A percentile compares a stretch with the other conserved stretches of the same genome.
These are phyloP conservation scores for Apamea anceps DNA, from an alignment of 2,888 invertebrate genomes.

Conservation along the genomic window DNA sequence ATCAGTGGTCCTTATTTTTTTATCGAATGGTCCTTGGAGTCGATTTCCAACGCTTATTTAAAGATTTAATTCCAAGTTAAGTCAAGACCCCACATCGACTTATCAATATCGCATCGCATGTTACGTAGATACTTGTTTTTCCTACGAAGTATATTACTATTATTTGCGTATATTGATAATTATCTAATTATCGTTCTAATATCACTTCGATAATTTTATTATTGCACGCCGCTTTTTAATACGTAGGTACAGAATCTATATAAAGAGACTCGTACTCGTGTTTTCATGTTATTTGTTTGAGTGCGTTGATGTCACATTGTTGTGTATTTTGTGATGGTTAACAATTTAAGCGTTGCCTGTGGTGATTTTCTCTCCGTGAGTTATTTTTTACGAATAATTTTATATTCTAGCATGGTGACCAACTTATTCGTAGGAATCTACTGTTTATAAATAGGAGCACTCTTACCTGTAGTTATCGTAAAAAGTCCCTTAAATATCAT, in stretches of 20 bases:
- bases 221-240: constrained; percentile 41
- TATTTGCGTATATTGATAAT: constrained; percentile 16
- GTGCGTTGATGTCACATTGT: constrained; percentile 11
- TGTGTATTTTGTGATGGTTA: constrained; percentile 57
- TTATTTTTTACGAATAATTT: constrained; percentile 5
- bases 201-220: constrained; percentile 51
- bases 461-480: neutral
- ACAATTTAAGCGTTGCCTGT: constrained; percentile 48
- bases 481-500: neutral
- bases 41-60: neutral
- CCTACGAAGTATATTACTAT: constrained; percentile 13
- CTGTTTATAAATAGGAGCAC: neutral
- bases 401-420: neutral
- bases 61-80: neutral
- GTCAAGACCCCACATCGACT: constrained; percentile 52
- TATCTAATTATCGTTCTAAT: constrained; percentile 39
- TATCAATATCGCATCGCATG: constrained; percentile 36
- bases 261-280: constrained; percentile 26
- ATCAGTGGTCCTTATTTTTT: neutral
- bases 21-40: neutral
- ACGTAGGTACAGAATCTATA: constrained; percentile 39
- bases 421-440: neutral
- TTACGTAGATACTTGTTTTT: constrained; percentile 53
- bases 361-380: constrained; percentile 63
- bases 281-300: constrained; percentile 33